phyloP scores from a whole-genome alignment of 2,797 vertebrate species.

The Lateolabrax maculatus region DNA sequence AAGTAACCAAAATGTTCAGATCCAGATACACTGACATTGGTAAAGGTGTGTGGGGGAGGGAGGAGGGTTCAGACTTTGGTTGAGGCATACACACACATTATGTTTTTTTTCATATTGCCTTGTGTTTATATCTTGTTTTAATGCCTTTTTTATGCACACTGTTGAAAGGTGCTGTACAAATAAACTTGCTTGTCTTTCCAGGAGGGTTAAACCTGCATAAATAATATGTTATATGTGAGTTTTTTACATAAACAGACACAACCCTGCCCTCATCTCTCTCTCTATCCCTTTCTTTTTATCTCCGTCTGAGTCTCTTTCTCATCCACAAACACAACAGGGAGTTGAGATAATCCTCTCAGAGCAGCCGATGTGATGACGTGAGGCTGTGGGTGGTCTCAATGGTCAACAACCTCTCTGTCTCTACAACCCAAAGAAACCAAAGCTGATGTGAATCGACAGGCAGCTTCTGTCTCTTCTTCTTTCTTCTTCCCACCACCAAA shows the following conservation, averaged over 20 bases:
- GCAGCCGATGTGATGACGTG: conserved; percentile 55
- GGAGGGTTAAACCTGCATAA: neutral
- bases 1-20: no score
- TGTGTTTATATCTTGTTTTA: no score
- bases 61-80: no score
- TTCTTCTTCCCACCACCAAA: neutral
- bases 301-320: conserved; percentile 13
- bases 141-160: no score
- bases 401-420: conserved; percentile 37
- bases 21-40: no score
- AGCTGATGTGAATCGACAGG: conserved; percentile 32
- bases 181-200: no score
- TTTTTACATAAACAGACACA: neutral
- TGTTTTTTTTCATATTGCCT: no score
- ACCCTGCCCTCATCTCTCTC: neutral
- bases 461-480: neutral
- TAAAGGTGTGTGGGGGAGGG: no score
- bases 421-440: conserved; percentile 3
- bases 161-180: no score
- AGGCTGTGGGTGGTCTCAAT: conserved; percentile 61
- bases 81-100: no score
- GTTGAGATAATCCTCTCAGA: conserved; percentile 56
- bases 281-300: neutral
- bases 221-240: neutral
- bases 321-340: conserved; percentile 41